phyloP scores from a whole-genome alignment of 2,888 invertebrate genomes.

The Nomada hirtipes region DNA sequence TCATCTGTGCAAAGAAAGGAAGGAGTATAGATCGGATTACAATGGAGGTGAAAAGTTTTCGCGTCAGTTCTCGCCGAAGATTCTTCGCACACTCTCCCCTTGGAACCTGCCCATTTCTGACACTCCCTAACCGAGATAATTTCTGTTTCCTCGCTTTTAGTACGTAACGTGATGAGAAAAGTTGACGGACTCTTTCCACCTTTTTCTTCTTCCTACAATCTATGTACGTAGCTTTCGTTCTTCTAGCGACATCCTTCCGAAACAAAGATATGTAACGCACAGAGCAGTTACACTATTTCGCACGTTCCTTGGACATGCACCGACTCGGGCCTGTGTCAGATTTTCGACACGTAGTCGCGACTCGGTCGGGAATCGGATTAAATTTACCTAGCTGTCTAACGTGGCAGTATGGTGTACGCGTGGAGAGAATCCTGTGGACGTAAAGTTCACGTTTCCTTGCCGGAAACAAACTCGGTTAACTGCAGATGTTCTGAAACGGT shows the following conservation, averaged over 20 bases:
- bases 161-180: conserved; percentile 15
- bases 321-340: conserved; percentile 54
- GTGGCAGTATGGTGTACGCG: conserved; percentile 48
- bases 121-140: conserved; percentile 11
- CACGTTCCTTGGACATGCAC: conserved; percentile 59
- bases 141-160: not conserved
- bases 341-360: conserved; percentile 76
- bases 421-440: conserved; percentile 31
- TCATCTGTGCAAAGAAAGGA: not conserved
- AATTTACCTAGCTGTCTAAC: conserved; percentile 72
- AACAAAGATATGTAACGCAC: not conserved
- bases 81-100: conserved; percentile 2
- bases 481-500: conserved; percentile 44
- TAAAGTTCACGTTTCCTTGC: conserved; percentile 67
- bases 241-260: no score
- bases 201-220: not conserved
- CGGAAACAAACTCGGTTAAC: conserved; percentile 73
- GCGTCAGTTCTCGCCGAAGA: conserved; percentile 9
- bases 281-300: conserved; percentile 71
- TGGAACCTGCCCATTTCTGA: conserved; percentile 31
- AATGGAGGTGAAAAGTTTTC: conserved; percentile 30
- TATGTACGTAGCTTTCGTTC: no score
- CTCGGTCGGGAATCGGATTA: conserved; percentile 74
- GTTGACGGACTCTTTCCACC: conserved; percentile 12
- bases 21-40: conserved; percentile 32